phyloP scores from a whole-genome alignment of 2,797 vertebrate genomes.

The Rhinatrema bivittatum region DNA sequence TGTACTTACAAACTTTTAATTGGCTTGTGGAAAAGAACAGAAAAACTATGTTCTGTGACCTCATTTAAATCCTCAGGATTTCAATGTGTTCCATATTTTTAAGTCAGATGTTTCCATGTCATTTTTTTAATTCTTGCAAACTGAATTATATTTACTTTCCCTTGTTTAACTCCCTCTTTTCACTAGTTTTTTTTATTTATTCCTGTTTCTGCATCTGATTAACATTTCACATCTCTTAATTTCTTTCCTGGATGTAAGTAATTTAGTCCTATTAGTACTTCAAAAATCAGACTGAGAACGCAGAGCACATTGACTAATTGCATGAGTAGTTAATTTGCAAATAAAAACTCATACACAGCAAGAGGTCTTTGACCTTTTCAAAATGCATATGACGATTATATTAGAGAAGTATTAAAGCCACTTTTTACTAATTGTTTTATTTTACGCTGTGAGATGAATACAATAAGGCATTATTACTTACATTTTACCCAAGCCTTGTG shows the following conservation, averaged over 20 bases:
- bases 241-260: constrained; percentile 38
- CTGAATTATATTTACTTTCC: constrained; percentile 20
- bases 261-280: constrained; percentile 45
- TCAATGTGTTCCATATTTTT: too few species aligned
- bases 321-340: constrained; percentile 28
- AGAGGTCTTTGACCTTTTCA: constrained; percentile 38
- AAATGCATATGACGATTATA: constrained; percentile 18
- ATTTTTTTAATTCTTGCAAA: constrained; percentile 2
- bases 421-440: constrained; percentile 13
- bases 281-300: constrained; percentile 34
- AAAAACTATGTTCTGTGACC: too few species aligned
- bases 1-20: too few species aligned
- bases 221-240: constrained; percentile 41
- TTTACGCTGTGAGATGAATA: neutral
- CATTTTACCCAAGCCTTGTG: constrained; percentile 3
- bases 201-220: constrained; percentile 32
- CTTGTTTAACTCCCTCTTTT: constrained; percentile 11
- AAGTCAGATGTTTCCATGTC: neutral
- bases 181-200: constrained; percentile 17
- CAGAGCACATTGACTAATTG: constrained; percentile 34
- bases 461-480: neutral
- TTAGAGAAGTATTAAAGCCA: neutral
- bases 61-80: too few species aligned
- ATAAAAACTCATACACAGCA: constrained; percentile 21
- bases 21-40: too few species aligned